A percentile compares a stretch with the other conserved stretches of the same genome.
phyloP scores from a whole-genome alignment of 2,888 invertebrate species.

The Scaptomyza reducta region DNA sequence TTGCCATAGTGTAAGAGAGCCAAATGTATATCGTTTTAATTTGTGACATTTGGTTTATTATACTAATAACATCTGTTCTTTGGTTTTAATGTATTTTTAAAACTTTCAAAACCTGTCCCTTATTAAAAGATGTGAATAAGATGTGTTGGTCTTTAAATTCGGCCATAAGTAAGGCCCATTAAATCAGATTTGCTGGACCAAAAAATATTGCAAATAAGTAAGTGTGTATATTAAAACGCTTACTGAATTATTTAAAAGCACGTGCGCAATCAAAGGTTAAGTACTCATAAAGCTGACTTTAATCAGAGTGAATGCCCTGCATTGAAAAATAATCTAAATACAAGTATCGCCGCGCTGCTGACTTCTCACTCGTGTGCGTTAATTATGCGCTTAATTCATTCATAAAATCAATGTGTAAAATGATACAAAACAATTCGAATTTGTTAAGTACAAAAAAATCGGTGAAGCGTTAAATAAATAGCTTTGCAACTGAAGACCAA shows the following conservation, averaged over 20 bases:
- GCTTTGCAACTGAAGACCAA: slow-evolving; percentile 36
- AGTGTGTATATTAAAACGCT: not conserved
- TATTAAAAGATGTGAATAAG: slow-evolving; percentile 10
- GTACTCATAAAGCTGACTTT: slow-evolving; percentile 6
- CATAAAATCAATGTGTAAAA: slow-evolving; percentile 42
- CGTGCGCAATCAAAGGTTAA: slow-evolving; percentile 9
- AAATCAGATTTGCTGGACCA: not conserved
- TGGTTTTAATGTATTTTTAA: not conserved
- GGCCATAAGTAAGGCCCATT: not conserved
- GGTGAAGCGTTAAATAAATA: slow-evolving; percentile 49
- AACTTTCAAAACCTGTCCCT: slow-evolving; percentile 11
- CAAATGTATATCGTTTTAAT: too few relatives aligned
- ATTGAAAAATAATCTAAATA: slow-evolving; percentile 21
- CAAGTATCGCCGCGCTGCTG: not conserved
- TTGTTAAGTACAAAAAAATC: slow-evolving; percentile 42
- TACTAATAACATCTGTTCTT: too few relatives aligned
- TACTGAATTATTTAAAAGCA: slow-evolving; percentile 7
- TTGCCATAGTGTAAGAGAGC: too few relatives aligned
- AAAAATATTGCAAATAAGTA: not conserved
- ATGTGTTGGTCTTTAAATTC: not conserved
- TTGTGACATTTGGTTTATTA: too few relatives aligned
- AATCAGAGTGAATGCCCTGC: slow-evolving; percentile 62
- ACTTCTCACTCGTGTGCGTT: not conserved
- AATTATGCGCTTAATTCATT: slow-evolving; percentile 59
- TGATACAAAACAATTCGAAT: slow-evolving; percentile 37